phyloP scores from a whole-genome alignment of 1,140 invertebrate species.

The Bombus confusus region DNA sequence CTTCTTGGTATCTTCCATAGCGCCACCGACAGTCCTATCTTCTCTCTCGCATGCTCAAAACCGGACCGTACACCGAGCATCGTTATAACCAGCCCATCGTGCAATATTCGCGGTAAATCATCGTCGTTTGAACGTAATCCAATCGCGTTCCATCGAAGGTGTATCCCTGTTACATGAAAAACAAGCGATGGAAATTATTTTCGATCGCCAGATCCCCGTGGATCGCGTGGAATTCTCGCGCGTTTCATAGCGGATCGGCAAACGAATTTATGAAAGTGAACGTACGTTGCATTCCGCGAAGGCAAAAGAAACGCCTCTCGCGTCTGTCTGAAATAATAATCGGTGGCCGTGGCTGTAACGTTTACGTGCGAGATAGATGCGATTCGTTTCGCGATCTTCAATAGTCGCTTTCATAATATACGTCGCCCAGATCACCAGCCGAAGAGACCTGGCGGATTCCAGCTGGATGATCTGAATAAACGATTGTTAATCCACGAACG shows the following conservation, averaged over 20 bases:
- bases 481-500: slow-evolving; percentile 33
- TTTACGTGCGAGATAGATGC: background rate
- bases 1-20: background rate
- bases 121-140: background rate
- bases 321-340: slow-evolving; percentile 21
- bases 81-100: background rate
- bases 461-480: slow-evolving; percentile 26
- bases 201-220: background rate
- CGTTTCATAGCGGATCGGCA: background rate
- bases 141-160: too few species aligned
- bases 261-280: slow-evolving; percentile 19
- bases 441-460: slow-evolving; percentile 30
- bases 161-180: background rate
- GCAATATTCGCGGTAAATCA: background rate
- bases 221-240: background rate
- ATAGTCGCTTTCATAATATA: slow-evolving; percentile 28
- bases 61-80: background rate
- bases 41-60: background rate
- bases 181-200: background rate
- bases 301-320: slow-evolving; percentile 2
- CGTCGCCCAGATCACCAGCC: background rate
- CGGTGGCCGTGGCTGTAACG: background rate
- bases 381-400: slow-evolving; percentile 17
- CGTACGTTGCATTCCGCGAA: slow-evolving; percentile 4
- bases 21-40: background rate